phyloP scores from a whole-genome alignment of 1,140 invertebrate species.

The Drosophila fuyamai region DNA sequence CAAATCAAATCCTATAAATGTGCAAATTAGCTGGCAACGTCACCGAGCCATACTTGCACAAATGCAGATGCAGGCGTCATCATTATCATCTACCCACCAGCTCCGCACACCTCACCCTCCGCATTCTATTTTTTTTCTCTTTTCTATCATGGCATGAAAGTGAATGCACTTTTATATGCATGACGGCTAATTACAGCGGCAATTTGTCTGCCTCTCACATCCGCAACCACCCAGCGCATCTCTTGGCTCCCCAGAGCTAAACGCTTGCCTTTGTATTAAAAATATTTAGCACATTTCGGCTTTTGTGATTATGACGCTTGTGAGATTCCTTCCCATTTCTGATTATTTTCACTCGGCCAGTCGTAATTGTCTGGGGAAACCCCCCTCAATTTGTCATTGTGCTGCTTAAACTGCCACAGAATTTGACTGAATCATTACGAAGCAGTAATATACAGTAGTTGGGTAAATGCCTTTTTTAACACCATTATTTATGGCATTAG shows the following conservation, averaged over 20 bases:
- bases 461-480: neutral
- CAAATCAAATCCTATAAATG: conserved; percentile 80
- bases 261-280: conserved; percentile 63
- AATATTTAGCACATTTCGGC: conserved; percentile 65
- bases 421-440: neutral
- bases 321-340: conserved; percentile 16
- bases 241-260: conserved; percentile 56
- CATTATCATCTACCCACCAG: conserved; percentile 38
- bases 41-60: conserved; percentile 54
- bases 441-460: neutral
- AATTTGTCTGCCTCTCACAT: conserved; percentile 67
- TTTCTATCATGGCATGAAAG: conserved; percentile 72
- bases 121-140: conserved; percentile 41
- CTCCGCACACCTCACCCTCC: neutral
- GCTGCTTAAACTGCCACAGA: conserved; percentile 1
- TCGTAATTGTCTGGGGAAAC: conserved; percentile 41
- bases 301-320: conserved; percentile 61
- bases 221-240: neutral
- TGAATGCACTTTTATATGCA: conserved; percentile 82
- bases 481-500: neutral
- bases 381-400: conserved; percentile 50
- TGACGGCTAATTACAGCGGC: conserved; percentile 77
- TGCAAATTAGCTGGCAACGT: conserved; percentile 74
- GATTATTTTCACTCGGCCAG: conserved; percentile 20
- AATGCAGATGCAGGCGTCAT: conserved; percentile 50